Conservation (phyloP, 2,113 vertebrate species). For the Leucosticte australis region DNA sequence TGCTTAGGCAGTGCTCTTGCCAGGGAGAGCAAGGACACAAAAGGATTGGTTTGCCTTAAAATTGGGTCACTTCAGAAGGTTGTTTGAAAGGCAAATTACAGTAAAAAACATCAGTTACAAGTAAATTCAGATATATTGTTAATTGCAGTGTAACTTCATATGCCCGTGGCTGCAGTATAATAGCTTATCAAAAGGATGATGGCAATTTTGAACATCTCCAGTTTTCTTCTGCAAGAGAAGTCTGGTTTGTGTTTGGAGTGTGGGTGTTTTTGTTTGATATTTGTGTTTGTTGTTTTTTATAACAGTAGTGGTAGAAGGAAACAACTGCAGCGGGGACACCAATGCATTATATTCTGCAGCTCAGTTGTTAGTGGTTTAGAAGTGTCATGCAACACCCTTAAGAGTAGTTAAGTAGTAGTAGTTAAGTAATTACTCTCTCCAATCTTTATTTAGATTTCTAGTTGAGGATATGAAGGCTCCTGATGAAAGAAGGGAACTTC, state of each 20-base stretch:
- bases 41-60: neutral
- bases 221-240: neutral
- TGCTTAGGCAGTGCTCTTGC: neutral
- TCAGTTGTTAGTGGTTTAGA: neutral
- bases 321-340: fast-evolving
- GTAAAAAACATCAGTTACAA: neutral
- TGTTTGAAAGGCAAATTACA: neutral
- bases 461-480: neutral
- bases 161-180: neutral
- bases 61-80: neutral
- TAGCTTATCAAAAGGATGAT: neutral
- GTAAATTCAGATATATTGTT: neutral
- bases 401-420: neutral
- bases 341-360: neutral
- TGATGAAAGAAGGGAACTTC: neutral
- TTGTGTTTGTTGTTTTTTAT: neutral
- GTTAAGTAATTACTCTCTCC: neutral
- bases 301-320: neutral
- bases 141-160: neutral
- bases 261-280: neutral
- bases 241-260: neutral
- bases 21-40: neutral
- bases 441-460: neutral
- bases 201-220: neutral
- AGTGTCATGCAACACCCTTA: neutral